Evolutionary conservation across 2,888 invertebrate species (phyloP).

Genomic region (Nephrocerus scutellatus): DNA sequence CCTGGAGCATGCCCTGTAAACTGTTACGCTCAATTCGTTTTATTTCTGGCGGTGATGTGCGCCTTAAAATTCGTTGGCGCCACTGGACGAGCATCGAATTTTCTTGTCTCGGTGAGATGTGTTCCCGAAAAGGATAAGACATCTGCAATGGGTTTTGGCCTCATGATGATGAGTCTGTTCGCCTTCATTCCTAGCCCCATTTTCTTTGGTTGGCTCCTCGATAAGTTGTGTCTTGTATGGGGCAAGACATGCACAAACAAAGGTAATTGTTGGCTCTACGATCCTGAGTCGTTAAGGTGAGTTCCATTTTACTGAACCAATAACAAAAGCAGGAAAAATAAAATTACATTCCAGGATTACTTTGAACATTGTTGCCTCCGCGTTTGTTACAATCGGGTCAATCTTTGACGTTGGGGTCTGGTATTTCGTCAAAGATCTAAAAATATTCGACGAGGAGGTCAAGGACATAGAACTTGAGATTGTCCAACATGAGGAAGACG

Average conservation of each 20-base stretch:
- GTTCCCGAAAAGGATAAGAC: slow-evolving; percentile 68
- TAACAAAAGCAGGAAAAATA: not conserved
- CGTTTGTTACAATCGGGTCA: slow-evolving; percentile 58
- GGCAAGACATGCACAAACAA: slow-evolving; percentile 63
- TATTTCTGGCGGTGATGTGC: slow-evolving; percentile 53
- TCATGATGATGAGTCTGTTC: slow-evolving; percentile 62
- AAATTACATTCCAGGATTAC: slow-evolving; percentile 49
- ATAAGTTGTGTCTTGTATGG: slow-evolving; percentile 61
- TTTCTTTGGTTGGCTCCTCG: slow-evolving; percentile 64
- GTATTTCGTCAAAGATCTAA: slow-evolving; percentile 61
- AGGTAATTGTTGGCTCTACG: slow-evolving; percentile 70
- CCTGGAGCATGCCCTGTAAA: slow-evolving; percentile 55
- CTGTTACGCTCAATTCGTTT: slow-evolving; percentile 53
- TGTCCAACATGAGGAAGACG: slow-evolving; percentile 41
- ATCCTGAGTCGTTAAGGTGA: slow-evolving; percentile 54
- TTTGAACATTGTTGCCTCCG: slow-evolving; percentile 60
- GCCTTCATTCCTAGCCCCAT: slow-evolving; percentile 72
- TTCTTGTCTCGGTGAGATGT: slow-evolving; percentile 57
- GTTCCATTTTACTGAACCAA: not conserved
- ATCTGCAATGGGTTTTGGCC: slow-evolving; percentile 63
- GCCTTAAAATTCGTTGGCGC: slow-evolving; percentile 55
- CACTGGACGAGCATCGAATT: slow-evolving; percentile 58
- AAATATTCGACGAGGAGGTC: slow-evolving; percentile 60
- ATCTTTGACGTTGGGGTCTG: slow-evolving; percentile 61
- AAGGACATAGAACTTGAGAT: slow-evolving; percentile 43